Conservation (phyloP, 2,888 invertebrate genomes). For the Auanema sp. region DNA sequence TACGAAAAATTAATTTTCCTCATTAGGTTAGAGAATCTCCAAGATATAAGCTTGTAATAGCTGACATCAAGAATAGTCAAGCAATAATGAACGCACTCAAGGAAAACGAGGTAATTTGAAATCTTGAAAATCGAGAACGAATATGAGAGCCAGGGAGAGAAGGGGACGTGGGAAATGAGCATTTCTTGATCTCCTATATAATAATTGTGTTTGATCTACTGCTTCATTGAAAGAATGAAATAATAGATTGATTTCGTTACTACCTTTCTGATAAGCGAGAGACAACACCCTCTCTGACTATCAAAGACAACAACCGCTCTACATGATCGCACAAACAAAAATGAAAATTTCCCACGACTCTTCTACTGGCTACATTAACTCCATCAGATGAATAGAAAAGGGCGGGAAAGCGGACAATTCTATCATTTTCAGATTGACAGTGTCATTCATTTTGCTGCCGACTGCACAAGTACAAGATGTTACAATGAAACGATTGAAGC, state of each 20-base stretch:
- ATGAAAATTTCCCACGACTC: slow-evolving; percentile 1
- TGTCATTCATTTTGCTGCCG: slow-evolving; percentile 62
- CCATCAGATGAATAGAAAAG: neutral
- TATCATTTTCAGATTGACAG: slow-evolving; percentile 54
- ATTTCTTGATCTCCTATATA: neutral
- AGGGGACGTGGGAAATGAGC: neutral
- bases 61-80: slow-evolving; percentile 55
- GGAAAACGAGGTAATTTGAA: slow-evolving; percentile 39
- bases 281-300: neutral
- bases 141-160: neutral
- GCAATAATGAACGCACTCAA: slow-evolving; percentile 48
- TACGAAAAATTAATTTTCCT: neutral
- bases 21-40: slow-evolving; percentile 43
- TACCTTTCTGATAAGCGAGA: no score
- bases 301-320: neutral
- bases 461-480: slow-evolving; percentile 62
- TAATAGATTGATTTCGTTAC: no score
- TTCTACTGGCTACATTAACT: neutral
- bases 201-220: neutral
- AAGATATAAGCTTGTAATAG: slow-evolving; percentile 53
- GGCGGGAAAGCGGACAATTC: neutral
- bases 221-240: no score
- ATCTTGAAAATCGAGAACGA: neutral
- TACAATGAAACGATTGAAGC: slow-evolving; percentile 58
- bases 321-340: neutral